Percentiles rank a stretch among this genome's conserved stretches.
Conservation (phyloP, 2,113 vertebrate genomes). For the Pollimyrus isidori region DNA sequence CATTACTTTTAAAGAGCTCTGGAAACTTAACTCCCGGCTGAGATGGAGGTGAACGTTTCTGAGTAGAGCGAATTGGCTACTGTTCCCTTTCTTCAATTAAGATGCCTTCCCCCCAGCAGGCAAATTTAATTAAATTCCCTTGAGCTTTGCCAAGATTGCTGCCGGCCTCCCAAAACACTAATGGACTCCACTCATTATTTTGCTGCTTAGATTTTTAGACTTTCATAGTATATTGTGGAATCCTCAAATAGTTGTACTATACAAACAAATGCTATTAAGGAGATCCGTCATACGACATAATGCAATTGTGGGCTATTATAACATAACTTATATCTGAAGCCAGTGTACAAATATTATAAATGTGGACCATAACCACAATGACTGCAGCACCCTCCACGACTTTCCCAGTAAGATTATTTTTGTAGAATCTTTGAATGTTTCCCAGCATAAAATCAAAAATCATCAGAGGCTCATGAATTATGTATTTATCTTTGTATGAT, state of each 20-base stretch:
- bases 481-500: neutral
- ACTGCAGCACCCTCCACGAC: neutral
- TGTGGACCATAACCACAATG: neutral
- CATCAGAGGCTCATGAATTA: neutral
- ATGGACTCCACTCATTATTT: slow-evolving; percentile 16
- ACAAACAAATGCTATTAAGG: neutral
- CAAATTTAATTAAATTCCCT: slow-evolving; percentile 43
- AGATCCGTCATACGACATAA: neutral
- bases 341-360: neutral
- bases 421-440: neutral
- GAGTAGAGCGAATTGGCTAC: slow-evolving; percentile 24
- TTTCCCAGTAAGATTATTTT: neutral
- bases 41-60: slow-evolving; percentile 31
- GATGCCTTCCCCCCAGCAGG: slow-evolving; percentile 32
- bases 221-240: neutral
- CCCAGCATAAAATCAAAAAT: neutral
- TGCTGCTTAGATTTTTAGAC: neutral
- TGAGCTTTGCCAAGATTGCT: slow-evolving; percentile 34
- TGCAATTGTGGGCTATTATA: neutral
- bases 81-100: slow-evolving; percentile 32
- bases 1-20: slow-evolving; percentile 23
- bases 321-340: neutral
- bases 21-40: slow-evolving; percentile 18
- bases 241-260: neutral
- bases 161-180: slow-evolving; percentile 26